Evolutionary conservation across 2,113 vertebrate species (phyloP).

Genomic region (Epinephelus moara): DNA sequence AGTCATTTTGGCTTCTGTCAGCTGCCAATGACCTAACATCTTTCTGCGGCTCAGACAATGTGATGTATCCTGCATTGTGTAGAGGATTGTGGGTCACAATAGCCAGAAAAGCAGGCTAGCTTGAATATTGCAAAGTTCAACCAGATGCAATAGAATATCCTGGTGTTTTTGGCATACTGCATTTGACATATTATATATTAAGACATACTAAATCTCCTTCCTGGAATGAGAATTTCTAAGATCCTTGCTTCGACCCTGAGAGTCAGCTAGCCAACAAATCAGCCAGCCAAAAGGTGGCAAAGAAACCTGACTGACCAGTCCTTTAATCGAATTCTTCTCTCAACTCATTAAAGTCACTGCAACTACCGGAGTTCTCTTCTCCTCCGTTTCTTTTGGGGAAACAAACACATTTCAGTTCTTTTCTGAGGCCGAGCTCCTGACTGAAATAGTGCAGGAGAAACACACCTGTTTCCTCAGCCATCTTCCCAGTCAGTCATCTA

Average conservation of each 20-base stretch:
- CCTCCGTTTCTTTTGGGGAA: not conserved
- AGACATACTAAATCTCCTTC: too few species aligned
- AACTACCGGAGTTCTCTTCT: not conserved
- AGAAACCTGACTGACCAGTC: not conserved
- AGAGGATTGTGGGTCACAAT: too few species aligned
- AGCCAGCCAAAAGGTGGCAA: not conserved
- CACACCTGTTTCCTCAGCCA: not conserved
- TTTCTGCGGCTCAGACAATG: too few species aligned
- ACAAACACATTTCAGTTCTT: not conserved
- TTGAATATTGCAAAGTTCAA: too few species aligned
- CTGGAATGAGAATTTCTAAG: not conserved
- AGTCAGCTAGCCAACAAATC: not conserved
- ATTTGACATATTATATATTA: too few species aligned
- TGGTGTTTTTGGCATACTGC: too few species aligned
- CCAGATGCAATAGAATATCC: too few species aligned
- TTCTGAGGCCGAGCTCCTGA: not conserved
- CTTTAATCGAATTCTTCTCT: not conserved
- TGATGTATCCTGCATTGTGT: too few species aligned
- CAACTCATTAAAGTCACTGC: not conserved
- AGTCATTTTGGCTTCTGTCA: too few species aligned
- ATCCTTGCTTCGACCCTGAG: not conserved
- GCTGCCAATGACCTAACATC: too few species aligned
- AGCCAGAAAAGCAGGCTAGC: too few species aligned
- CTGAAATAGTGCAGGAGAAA: not conserved
- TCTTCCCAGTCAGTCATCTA: not conserved